phyloP scores from a whole-genome alignment of 2,888 invertebrate species.

The Parnassius mnemosyne region DNA sequence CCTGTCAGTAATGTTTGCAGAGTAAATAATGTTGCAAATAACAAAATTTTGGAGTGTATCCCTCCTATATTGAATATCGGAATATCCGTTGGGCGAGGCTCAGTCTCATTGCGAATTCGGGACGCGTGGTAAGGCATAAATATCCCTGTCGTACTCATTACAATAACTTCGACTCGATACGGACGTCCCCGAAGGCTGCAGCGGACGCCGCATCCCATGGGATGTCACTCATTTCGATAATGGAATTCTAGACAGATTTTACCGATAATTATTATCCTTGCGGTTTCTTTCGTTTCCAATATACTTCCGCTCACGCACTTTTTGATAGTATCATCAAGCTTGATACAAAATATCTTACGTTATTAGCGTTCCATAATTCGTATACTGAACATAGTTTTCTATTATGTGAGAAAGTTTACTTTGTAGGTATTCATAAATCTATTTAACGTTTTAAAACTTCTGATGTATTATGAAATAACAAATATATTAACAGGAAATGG shows the following conservation, averaged over 20 bases:
- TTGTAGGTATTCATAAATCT: no score
- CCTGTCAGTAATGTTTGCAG: slow-evolving; percentile 61
- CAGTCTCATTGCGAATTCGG: slow-evolving; percentile 69
- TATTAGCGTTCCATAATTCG: neutral
- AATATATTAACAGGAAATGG: no score
- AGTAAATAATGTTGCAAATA: slow-evolving; percentile 57
- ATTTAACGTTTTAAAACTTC: no score
- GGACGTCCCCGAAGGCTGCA: slow-evolving; percentile 61
- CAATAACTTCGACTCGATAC: slow-evolving; percentile 65
- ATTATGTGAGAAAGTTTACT: no score
- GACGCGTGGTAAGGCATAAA: slow-evolving; percentile 72
- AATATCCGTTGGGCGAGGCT: slow-evolving; percentile 37
- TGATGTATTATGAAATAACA: no score
- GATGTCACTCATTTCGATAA: slow-evolving; percentile 69
- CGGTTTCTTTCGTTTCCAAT: slow-evolving; percentile 20
- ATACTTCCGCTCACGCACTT: slow-evolving; percentile 13
- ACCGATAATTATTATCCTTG: slow-evolving; percentile 52
- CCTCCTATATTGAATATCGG: slow-evolving; percentile 53
- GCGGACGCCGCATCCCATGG: slow-evolving; percentile 63
- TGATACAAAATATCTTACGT: neutral
- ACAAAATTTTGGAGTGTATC: slow-evolving; percentile 43
- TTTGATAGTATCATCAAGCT: neutral
- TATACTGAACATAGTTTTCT: no score
- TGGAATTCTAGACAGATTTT: slow-evolving; percentile 66
- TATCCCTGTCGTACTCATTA: slow-evolving; percentile 77